These are phyloP conservation scores for Zootoca vivipara DNA, from an alignment of 2,113 vertebrate genomes.

Conservation along the genomic window DNA sequence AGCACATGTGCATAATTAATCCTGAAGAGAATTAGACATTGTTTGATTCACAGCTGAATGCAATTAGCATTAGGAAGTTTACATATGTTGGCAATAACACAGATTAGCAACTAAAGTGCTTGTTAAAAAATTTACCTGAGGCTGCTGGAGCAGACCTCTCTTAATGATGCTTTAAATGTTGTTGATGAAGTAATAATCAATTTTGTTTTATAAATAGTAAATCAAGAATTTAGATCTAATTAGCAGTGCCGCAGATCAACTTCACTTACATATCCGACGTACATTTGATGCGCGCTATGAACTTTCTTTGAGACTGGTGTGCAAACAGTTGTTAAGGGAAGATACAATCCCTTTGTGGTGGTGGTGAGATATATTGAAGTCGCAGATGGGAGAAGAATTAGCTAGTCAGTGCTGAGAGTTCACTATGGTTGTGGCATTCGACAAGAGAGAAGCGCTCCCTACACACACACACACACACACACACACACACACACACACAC, in stretches of 20 bases:
- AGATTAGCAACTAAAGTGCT: constrained; percentile 91
- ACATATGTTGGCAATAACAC: constrained; percentile 90
- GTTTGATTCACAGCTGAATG: constrained; percentile 97
- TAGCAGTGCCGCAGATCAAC: constrained; percentile 85
- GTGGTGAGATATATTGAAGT: background rate
- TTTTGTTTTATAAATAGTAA: constrained; percentile 91
- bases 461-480: background rate
- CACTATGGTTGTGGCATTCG: constrained; percentile 35
- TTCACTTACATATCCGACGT: constrained; percentile 81
- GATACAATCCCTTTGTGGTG: constrained; percentile 48
- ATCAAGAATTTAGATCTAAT: constrained; percentile 90
- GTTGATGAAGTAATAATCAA: constrained; percentile 95
- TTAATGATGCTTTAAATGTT: constrained; percentile 95
- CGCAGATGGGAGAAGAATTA: constrained; percentile 53
- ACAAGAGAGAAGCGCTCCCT: constrained; percentile 47
- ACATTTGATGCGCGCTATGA: constrained; percentile 71
- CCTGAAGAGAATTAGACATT: constrained; percentile 98
- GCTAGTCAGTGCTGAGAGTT: constrained; percentile 47
- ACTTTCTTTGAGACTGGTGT: constrained; percentile 74
- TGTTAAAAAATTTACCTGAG: constrained; percentile 95
- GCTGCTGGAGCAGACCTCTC: constrained; percentile 89
- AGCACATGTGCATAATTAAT: constrained; percentile 97
- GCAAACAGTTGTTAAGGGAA: constrained; percentile 72
- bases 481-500: too few species aligned
- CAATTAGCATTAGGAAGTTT: constrained; percentile 95